phyloP scores from a whole-genome alignment of 1,140 invertebrate genomes.

The Leptinotarsa texana region DNA sequence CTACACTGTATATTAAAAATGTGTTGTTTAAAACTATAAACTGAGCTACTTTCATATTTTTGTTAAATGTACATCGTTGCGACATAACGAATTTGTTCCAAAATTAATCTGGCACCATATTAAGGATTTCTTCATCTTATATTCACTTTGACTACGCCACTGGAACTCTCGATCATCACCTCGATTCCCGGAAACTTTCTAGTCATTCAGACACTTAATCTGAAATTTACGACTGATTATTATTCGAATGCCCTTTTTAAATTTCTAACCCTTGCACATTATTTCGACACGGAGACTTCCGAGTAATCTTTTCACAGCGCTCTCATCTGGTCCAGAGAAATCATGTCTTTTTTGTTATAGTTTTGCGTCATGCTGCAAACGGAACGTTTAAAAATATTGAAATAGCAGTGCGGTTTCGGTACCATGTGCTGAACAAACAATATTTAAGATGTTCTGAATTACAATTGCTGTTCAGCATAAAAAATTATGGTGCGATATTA shows the following conservation, averaged over 20 bases:
- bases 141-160: background rate
- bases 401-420: background rate
- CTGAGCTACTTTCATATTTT: too few relatives aligned
- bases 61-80: too few relatives aligned
- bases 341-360: background rate
- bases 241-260: background rate
- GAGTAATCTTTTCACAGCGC: background rate
- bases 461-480: background rate
- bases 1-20: too few relatives aligned
- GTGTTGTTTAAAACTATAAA: too few relatives aligned
- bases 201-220: background rate
- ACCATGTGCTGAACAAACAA: slow-evolving; percentile 5
- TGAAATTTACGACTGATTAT: background rate
- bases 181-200: background rate
- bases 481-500: background rate
- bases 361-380: background rate
- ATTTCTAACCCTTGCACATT: background rate
- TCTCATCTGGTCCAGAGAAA: background rate
- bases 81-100: too few relatives aligned
- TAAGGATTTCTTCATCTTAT: too few relatives aligned
- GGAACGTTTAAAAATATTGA: background rate
- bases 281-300: background rate
- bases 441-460: background rate
- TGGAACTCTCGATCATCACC: background rate
- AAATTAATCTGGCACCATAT: too few relatives aligned